Percentiles rank a stretch among this genome's conserved stretches.
Conservation (phyloP, 2,113 vertebrate species). For the Barbus barbus region DNA sequence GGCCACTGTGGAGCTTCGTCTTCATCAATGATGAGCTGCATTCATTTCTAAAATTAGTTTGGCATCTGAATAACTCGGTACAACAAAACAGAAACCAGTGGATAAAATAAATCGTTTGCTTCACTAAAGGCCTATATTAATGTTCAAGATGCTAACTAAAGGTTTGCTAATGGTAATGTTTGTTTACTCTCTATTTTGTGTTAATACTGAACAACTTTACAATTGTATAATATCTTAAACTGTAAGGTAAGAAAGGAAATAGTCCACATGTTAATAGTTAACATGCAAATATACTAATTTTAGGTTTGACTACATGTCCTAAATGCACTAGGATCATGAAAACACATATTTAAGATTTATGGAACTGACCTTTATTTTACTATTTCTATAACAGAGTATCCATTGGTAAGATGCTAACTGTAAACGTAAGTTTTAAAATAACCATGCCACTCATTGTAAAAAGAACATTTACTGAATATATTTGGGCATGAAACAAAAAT, state of each 20-base stretch:
- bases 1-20: slow-evolving; percentile 19
- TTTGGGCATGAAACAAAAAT: too few relatives aligned
- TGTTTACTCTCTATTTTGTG: background rate
- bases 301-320: background rate
- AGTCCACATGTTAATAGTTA: background rate
- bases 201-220: background rate
- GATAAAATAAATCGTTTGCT: background rate
- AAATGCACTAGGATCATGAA: background rate
- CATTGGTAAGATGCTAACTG: background rate
- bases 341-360: background rate
- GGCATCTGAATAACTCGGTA: background rate
- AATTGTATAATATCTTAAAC: background rate
- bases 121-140: background rate
- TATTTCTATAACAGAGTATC: background rate
- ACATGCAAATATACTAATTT: background rate
- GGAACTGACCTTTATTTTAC: background rate
- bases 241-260: background rate
- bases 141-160: background rate
- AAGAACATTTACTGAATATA: background rate
- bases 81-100: background rate
- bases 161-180: background rate
- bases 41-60: background rate
- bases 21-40: background rate
- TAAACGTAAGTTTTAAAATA: background rate
- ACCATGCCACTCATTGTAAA: background rate